These are phyloP conservation scores for Dendrolimus kikuchii DNA, from an alignment of 1,140 invertebrate genomes.

Conservation along the genomic window DNA sequence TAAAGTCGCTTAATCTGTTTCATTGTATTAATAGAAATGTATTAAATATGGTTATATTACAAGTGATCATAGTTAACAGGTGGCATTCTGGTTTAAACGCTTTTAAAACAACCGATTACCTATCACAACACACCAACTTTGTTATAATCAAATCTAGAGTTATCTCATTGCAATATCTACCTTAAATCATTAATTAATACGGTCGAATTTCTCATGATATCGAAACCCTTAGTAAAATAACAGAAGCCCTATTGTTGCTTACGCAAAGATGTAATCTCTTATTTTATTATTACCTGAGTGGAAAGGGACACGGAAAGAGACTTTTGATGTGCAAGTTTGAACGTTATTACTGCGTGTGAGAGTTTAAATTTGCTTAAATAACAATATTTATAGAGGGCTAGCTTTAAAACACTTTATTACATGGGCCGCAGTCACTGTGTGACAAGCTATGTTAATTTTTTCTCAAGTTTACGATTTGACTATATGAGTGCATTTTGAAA, in stretches of 20 bases:
- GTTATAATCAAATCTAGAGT: constrained; percentile 38
- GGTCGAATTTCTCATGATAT: constrained; percentile 24
- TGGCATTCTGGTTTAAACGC: constrained; percentile 33
- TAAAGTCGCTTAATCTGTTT: too few species aligned
- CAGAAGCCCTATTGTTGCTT: constrained; percentile 60
- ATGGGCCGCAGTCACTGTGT: constrained; percentile 4
- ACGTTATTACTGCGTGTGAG: constrained; percentile 15
- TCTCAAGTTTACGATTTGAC: background rate
- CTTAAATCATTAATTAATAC: constrained; percentile 11
- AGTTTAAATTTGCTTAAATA: constrained; percentile 6
- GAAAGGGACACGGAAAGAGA: constrained; percentile 30
- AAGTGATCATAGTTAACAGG: constrained; percentile 27
- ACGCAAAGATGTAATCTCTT: constrained; percentile 66
- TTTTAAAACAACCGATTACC: constrained; percentile 48
- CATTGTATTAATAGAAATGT: too few species aligned
- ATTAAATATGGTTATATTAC: too few species aligned
- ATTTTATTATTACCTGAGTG: constrained; percentile 63
- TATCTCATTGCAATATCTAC: constrained; percentile 21
- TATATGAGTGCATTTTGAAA: background rate
- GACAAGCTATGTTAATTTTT: constrained; percentile 7
- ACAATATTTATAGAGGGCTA: constrained; percentile 10
- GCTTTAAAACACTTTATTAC: constrained; percentile 14
- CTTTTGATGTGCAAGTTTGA: constrained; percentile 17
- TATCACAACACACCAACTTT: constrained; percentile 49
- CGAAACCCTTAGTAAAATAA: constrained; percentile 49